These are phyloP conservation scores for Vanessa tameamea DNA, from an alignment of 1,140 invertebrate genomes.

Conservation along the genomic window DNA sequence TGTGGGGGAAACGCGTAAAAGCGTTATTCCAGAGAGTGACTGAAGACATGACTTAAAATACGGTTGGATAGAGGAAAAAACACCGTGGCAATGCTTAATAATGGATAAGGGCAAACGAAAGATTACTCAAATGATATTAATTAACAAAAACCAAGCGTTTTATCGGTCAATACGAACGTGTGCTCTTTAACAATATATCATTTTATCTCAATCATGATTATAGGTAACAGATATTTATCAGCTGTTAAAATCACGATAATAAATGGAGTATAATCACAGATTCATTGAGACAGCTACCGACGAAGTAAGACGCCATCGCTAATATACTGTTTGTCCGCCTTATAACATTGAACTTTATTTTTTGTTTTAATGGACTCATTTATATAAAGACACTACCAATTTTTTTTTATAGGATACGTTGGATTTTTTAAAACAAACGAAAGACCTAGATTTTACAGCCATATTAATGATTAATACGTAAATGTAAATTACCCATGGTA, in stretches of 20 bases:
- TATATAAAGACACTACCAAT: neutral
- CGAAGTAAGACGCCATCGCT: neutral
- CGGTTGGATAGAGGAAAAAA: too few relatives aligned
- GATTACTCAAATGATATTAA: neutral
- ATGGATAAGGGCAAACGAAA: too few relatives aligned
- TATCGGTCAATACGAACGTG: neutral
- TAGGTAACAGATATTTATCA: slow-evolving; percentile 1
- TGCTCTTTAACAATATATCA: neutral
- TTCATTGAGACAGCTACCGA: slow-evolving; percentile 5
- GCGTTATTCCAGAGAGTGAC: too few relatives aligned
- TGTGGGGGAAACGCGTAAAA: too few relatives aligned
- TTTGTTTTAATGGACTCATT: slow-evolving; percentile 12
- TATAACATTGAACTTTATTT: slow-evolving; percentile 14
- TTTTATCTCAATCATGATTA: neutral
- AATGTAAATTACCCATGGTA: too few relatives aligned
- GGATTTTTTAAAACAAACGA: neutral
- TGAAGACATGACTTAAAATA: too few relatives aligned
- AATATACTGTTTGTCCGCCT: slow-evolving; percentile 7
- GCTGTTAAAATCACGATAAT: slow-evolving; percentile 1
- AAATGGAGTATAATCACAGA: slow-evolving; percentile 9
- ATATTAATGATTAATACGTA: too few relatives aligned
- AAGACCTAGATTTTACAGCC: too few relatives aligned
- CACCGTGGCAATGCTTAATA: too few relatives aligned
- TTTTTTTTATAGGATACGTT: neutral
- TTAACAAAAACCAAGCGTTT: neutral